A percentile compares a stretch with the other conserved stretches of the same genome.
Evolutionary conservation across 1,140 invertebrate species (phyloP).

Genomic region (Metopolophium dirhodum): DNA sequence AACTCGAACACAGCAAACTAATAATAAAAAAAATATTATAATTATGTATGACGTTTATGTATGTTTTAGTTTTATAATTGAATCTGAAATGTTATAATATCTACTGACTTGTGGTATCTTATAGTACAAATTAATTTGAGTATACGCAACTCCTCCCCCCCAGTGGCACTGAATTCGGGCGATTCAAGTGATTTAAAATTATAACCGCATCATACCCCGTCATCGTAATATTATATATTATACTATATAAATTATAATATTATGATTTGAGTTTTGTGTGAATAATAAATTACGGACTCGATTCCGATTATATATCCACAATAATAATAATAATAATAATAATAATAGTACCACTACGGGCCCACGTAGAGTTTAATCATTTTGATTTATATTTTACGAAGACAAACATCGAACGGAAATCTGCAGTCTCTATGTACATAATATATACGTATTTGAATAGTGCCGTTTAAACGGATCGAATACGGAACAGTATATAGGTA

Average conservation of each 20-base stretch:
- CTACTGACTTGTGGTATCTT: neutral
- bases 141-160: neutral
- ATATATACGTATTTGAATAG: neutral
- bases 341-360: neutral
- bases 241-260: neutral
- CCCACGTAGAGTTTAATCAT: neutral
- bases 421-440: neutral
- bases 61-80: neutral
- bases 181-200: neutral
- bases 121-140: neutral
- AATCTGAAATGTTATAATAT: neutral
- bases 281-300: neutral
- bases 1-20: neutral
- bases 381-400: neutral
- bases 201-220: neutral
- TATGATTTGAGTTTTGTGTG: neutral
- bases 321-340: neutral
- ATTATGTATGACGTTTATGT: constrained; percentile 14
- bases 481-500: too few relatives aligned
- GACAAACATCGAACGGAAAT: neutral
- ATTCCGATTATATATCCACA: neutral
- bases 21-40: neutral
- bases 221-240: neutral
- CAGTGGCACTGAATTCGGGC: neutral
- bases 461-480: neutral